Conservation (phyloP, 2,113 vertebrate species). For the Chionodraco myersi region DNA sequence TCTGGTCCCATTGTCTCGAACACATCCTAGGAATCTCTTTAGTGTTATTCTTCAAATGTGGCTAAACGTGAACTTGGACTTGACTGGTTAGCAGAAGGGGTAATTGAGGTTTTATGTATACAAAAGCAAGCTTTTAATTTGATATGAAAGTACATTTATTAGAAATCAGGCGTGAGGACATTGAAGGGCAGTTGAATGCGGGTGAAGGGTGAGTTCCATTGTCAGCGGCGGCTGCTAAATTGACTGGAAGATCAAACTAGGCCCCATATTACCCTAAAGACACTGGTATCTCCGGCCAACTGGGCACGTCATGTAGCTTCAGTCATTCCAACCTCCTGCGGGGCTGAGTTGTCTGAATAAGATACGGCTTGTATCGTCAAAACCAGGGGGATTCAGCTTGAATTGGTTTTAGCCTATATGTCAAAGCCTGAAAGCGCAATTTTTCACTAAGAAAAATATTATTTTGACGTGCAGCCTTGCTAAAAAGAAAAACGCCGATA, state of each 20-base stretch:
- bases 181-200: slow-evolving; percentile 12
- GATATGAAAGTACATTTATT: not conserved
- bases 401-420: slow-evolving; percentile 60
- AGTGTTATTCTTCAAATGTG: no score
- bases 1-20: no score
- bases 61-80: no score
- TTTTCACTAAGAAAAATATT: slow-evolving; percentile 39
- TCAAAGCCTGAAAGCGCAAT: slow-evolving; percentile 44
- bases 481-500: slow-evolving; percentile 5
- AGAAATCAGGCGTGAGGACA: slow-evolving; percentile 16
- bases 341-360: slow-evolving; percentile 54
- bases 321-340: slow-evolving; percentile 37
- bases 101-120: no score
- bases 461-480: slow-evolving; percentile 55
- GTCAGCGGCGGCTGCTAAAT: slow-evolving; percentile 54
- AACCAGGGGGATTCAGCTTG: slow-evolving; percentile 50
- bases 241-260: slow-evolving; percentile 44
- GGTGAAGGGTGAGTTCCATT: slow-evolving; percentile 32
- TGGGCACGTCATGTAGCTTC: slow-evolving; percentile 39
- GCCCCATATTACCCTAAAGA: slow-evolving; percentile 63
- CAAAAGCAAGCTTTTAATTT: not conserved
- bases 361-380: slow-evolving; percentile 36
- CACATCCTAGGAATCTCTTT: no score
- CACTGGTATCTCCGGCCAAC: slow-evolving; percentile 38
- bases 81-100: no score